phyloP scores from a whole-genome alignment of 2,797 vertebrate species.

The Darevskia nairensis region DNA sequence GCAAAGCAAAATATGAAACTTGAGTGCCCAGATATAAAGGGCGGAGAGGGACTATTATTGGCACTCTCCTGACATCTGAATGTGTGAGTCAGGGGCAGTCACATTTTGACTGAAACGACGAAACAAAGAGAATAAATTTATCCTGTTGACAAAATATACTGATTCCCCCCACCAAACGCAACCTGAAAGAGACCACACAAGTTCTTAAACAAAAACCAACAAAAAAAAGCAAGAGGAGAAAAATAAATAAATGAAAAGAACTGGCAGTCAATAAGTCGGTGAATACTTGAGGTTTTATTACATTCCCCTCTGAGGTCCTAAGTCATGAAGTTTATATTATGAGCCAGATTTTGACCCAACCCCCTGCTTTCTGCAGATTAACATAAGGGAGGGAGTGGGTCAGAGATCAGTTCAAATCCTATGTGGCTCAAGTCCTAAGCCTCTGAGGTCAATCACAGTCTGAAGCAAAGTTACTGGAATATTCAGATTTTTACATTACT shows the following conservation, averaged over 20 bases:
- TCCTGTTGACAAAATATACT: slow-evolving; percentile 43
- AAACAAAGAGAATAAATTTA: slow-evolving; percentile 46
- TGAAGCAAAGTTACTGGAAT: slow-evolving; percentile 44
- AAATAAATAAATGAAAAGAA: slow-evolving; percentile 13
- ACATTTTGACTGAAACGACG: slow-evolving; percentile 51
- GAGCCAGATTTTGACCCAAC: slow-evolving; percentile 26
- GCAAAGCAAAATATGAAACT: slow-evolving; percentile 27
- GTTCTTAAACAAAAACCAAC: not conserved
- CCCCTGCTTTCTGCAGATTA: slow-evolving; percentile 1
- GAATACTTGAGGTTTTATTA: slow-evolving; percentile 43
- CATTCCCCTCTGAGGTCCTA: slow-evolving; percentile 36
- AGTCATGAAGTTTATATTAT: slow-evolving; percentile 40
- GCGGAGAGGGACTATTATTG: slow-evolving; percentile 21
- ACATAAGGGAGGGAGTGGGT: slow-evolving; percentile 12
- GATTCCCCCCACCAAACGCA: slow-evolving; percentile 17
- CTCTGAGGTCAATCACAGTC: not conserved
- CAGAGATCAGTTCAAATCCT: not conserved
- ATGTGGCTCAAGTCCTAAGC: not conserved
- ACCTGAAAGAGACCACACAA: slow-evolving; percentile 25
- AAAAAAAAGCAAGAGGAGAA: not conserved
- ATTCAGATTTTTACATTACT: not conserved
- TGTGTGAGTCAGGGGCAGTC: slow-evolving; percentile 23
- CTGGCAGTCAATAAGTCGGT: slow-evolving; percentile 3
- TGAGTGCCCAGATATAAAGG: slow-evolving; percentile 17
- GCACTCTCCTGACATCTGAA: slow-evolving; percentile 39